Evolutionary conservation across 2,888 invertebrate genomes (phyloP).

Genomic region (Pristionchus japonicus): DNA sequence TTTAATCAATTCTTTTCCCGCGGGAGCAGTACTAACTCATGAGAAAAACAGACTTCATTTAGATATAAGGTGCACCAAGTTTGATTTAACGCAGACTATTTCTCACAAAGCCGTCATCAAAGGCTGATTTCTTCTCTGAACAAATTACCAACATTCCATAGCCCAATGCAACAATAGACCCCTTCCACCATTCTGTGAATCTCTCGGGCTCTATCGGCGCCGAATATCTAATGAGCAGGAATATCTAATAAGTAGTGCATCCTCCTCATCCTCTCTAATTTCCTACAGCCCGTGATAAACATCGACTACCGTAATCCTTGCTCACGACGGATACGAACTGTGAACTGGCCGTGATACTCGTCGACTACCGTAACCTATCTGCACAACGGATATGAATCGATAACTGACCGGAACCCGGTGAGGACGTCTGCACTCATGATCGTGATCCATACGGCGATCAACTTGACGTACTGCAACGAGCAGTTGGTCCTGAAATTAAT

Average conservation of each 20-base stretch:
- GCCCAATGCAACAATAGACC: too few species aligned
- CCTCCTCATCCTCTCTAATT: background rate
- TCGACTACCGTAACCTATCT: background rate
- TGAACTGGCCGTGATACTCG: background rate
- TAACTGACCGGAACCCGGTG: constrained; percentile 2
- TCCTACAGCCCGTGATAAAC: background rate
- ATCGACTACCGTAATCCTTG: background rate
- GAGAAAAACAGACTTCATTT: background rate
- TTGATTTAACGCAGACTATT: background rate
- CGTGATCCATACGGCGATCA: constrained; percentile 62
- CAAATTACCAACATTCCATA: too few species aligned
- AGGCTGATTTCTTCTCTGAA: too few species aligned
- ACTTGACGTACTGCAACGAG: constrained; percentile 61
- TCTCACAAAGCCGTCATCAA: too few species aligned
- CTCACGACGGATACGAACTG: too few species aligned
- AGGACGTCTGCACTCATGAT: constrained; percentile 65
- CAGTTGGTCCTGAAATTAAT: constrained; percentile 53
- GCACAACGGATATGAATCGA: background rate
- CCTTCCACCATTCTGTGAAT: too few species aligned
- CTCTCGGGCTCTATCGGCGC: too few species aligned
- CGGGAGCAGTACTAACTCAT: background rate
- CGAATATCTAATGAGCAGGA: background rate
- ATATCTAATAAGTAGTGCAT: background rate
- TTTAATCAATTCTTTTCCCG: background rate
- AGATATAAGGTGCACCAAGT: background rate